Conservation (phyloP, 2,888 invertebrate species). For the Dichetophora obliterata region DNA sequence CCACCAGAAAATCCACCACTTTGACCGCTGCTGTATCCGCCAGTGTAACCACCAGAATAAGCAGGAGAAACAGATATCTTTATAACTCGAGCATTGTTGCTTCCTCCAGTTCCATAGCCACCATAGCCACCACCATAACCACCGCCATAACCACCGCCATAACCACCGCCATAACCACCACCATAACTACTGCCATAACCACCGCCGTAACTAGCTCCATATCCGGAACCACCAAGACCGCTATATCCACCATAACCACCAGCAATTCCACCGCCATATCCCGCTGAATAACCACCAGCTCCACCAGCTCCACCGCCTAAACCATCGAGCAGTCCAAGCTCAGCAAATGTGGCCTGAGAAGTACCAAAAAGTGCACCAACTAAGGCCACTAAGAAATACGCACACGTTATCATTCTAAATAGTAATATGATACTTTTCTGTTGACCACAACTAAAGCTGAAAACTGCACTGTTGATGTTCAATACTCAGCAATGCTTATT, state of each 20-base stretch:
- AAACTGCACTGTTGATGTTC: neutral
- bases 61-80: conserved; percentile 10
- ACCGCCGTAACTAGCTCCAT: neutral
- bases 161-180: neutral
- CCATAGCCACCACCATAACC: neutral
- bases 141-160: neutral
- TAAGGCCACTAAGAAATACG: neutral
- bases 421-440: neutral
- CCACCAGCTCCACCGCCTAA: neutral
- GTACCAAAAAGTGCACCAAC: neutral
- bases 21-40: conserved; percentile 48
- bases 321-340: conserved; percentile 5
- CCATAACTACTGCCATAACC: neutral
- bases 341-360: neutral
- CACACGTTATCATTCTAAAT: neutral
- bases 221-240: too few relatives aligned
- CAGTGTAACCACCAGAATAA: neutral
- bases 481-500: neutral
- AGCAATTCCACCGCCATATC: neutral
- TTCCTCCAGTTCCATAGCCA: neutral
- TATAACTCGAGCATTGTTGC: neutral
- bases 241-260: neutral
- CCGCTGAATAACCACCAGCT: too few relatives aligned
- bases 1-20: conserved; percentile 54
- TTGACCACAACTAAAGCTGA: neutral